Percentiles rank a stretch among this genome's conserved stretches.
phyloP scores from a whole-genome alignment of 2,888 invertebrate species.

The Saturnia pavonia region DNA sequence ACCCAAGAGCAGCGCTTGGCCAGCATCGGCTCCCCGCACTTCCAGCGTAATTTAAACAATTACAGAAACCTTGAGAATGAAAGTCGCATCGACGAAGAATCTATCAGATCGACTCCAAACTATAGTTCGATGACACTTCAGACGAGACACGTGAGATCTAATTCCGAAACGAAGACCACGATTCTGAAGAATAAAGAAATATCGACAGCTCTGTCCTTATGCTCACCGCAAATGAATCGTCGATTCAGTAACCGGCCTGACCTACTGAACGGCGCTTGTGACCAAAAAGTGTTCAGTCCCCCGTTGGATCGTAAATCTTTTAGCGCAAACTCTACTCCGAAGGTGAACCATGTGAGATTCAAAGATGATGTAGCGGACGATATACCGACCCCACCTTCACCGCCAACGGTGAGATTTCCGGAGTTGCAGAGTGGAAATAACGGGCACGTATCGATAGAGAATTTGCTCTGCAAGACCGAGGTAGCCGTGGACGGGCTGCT shows the following conservation, averaged over 20 bases:
- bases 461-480: slow-evolving; percentile 85
- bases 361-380: slow-evolving; percentile 73
- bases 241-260: slow-evolving; percentile 74
- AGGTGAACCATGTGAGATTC: slow-evolving; percentile 74
- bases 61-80: slow-evolving; percentile 82
- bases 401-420: slow-evolving; percentile 68
- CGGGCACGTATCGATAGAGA: slow-evolving; percentile 82
- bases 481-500: slow-evolving; percentile 86
- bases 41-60: slow-evolving; percentile 82
- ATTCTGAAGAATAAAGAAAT: slow-evolving; percentile 74
- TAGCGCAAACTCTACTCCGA: slow-evolving; percentile 61
- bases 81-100: slow-evolving; percentile 64
- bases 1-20: slow-evolving; percentile 79
- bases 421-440: slow-evolving; percentile 73
- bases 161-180: slow-evolving; percentile 74
- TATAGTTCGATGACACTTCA: slow-evolving; percentile 72
- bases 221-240: slow-evolving; percentile 81
- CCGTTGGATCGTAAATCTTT: slow-evolving; percentile 65
- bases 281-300: slow-evolving; percentile 64
- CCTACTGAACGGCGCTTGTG: slow-evolving; percentile 69
- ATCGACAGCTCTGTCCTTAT: slow-evolving; percentile 70
- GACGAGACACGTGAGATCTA: slow-evolving; percentile 70
- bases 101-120: slow-evolving; percentile 56
- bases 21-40: slow-evolving; percentile 84
- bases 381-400: slow-evolving; percentile 74